Evolutionary conservation across 2,888 invertebrate genomes (phyloP), one percentile per base, ranked within the genome.

Genomic region (Lithophane ornitopus): DNA sequence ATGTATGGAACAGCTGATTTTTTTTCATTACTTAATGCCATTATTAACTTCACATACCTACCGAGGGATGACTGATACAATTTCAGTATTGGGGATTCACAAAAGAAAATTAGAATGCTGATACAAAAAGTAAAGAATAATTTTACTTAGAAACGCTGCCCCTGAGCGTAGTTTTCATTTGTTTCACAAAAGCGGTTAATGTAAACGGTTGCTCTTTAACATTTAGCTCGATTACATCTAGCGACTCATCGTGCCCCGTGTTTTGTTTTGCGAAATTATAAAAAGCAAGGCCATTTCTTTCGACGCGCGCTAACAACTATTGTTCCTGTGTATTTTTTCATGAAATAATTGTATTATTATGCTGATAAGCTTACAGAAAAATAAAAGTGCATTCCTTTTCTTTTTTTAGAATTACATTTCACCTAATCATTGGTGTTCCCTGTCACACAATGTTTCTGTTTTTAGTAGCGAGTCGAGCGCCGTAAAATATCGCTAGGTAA

Each of bases 171-270:
- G 91, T 93, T 94, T 93, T 91, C 94, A 94, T 94, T 94, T 94
- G 93, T 94, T 93, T 91, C 91, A 93, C 94, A 92, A 92, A 94
- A 92, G 92, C 92, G 93, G 92, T 93, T 94, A 94, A 94, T 93
- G 93, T 92, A 93, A 94, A 93, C 90, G 92, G 90, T 87, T 88
- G 91, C 91, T 93, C 90, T 93, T 94, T 93, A 93, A 92, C 93
- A 93, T 94, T 94, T 94, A 94, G 91, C 94, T 92, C 91, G 91
- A 94, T 94, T 94, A 93, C 91, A 92, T 93, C 90, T 90, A 88
- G 87, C 89, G 88, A 89, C 90, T 90, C 90, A 88, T 87, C 88
- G 87, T 88, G 78, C 82, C 86, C 81, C 84, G 85, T 80, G 87
- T 89, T 91, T 91, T 89, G 87, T 91, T 89, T 88, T 77, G 83